Evolutionary conservation across 2,113 vertebrate genomes (phyloP), one percentile per base, ranked within the genome.

Genomic region (Lophura nycthemera): DNA sequence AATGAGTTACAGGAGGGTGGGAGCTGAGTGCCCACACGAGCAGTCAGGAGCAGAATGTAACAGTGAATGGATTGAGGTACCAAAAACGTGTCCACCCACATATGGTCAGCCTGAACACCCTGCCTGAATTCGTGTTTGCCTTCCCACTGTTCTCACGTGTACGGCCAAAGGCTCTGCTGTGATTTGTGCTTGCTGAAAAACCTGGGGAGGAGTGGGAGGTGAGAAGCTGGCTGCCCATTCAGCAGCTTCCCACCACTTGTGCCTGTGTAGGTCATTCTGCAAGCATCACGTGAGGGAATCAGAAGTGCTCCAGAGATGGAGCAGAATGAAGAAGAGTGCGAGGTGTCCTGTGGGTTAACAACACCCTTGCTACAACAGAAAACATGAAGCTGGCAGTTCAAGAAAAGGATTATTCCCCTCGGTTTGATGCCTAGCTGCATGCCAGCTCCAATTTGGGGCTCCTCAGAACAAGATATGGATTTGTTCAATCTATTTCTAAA

Each of bases 261-360:
- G 36, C 43, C 29, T 65, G 4, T 25, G 8, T 2, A 65, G 27
- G 47, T 29, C 88, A 13, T 36, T 2, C 3, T 82, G 84, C 78
- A 95, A 91, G 72, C 34, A 20, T 75, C 66, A 60, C 32, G 11
- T 1, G 7, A 60, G 77, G 47, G 81, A 4, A 5, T 78, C 78
- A 78, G 70, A 69, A 95, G 45, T 38, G 74, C 84, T 87, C 89
- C 78, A 87, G 75, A 89, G 92, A 78, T 10, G 67, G 48, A 84
- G 54, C 66, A 66, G 45, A 45, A 88, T 43, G 59, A 92, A 69
- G 82, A 87, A 60, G 36, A 67, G 34, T 4, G 7, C n/a, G 13
- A 57, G n/a, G 42, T 36, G 77, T 21, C 50, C 80, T 0, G 0
- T 64, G 32, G 75, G 48, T 79, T 75, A 78, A 50, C 45, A 83